Evolutionary conservation across 2,888 invertebrate genomes (phyloP), one percentile per base, ranked within the genome.

Genomic region (Nomada lathburiana): DNA sequence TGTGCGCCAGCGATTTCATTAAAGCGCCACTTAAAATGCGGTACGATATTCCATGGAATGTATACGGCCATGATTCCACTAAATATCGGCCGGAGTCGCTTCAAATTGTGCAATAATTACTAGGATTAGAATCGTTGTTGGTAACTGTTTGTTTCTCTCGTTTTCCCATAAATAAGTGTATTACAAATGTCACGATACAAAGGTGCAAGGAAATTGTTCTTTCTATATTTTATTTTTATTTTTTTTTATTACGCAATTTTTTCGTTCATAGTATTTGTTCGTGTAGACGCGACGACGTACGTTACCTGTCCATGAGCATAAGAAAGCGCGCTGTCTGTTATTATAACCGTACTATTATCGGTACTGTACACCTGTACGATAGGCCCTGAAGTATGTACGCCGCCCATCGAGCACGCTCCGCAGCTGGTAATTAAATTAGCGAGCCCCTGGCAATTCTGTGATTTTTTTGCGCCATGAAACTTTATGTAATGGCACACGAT

Each of bases 311-410:
- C 62, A 29, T 50, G 69, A 57, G 76, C 77, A 60, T 68, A 73
- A 20, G 60, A 76, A 64, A 52, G 47, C 55, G 64, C 76, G 78
- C 62, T 76, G 86, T 86, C 84, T 91, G 90, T 91, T 91, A 91
- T 91, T 91, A 91, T 89, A 90, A 89, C 88, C 90, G 89, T 89
- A 89, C 87, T 84, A 91, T 91, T 91, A 91, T 91, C 89, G 88
- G 84, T 86, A 85, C 79, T 76, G 62, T 89, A 89, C 90, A 91
- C 89, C 89, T 90, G 89, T 86, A 80, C 77, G 60, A 76, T 76
- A 57, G 60, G 50, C 23, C 55, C 63, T 62, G 59, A 68, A 29
- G 63, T 69, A 55, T 65, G 80, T 29, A 65, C 59, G 62, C 80
- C 80, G 81, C 70, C 80, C 82, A 73, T 73, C 71, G 71, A 77